A percentile compares a stretch with the other conserved stretches of the same genome.
These are phyloP conservation scores for Rutilus rutilus DNA, from an alignment of 2,113 vertebrate genomes.

Conservation along the genomic window DNA sequence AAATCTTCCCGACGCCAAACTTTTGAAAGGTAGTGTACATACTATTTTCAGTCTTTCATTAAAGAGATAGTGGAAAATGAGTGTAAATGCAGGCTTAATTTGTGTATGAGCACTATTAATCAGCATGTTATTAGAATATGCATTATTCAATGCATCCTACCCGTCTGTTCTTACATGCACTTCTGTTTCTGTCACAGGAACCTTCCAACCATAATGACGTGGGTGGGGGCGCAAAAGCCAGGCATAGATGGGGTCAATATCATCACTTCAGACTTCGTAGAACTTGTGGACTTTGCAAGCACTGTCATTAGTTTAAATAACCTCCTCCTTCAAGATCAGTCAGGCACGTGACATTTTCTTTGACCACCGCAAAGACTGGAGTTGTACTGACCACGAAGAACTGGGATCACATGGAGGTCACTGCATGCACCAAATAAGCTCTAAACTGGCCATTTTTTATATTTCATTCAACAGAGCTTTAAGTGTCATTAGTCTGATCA, in stretches of 20 bases:
- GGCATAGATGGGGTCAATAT: slow-evolving; percentile 92
- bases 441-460: not conserved
- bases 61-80: no score
- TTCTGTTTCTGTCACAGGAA: slow-evolving; percentile 76
- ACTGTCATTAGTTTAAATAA: slow-evolving; percentile 92
- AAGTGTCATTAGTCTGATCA: slow-evolving; percentile 1
- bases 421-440: not conserved
- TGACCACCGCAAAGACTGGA: not conserved
- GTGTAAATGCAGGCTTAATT: no score
- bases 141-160: not conserved
- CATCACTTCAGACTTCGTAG: slow-evolving; percentile 98
- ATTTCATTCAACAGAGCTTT: not conserved
- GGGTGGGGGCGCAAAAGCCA: slow-evolving; percentile 93
- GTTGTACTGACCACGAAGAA: not conserved
- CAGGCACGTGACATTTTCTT: slow-evolving; percentile 24
- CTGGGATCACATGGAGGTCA: not conserved
- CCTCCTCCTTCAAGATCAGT: slow-evolving; percentile 76
- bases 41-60: no score
- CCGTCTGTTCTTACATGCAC: not conserved
- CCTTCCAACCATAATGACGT: slow-evolving; percentile 91
- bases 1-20: no score
- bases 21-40: no score
- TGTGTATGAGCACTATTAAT: no score
- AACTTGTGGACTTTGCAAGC: slow-evolving; percentile 94
- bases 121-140: no score